Evolutionary conservation across 2,888 invertebrate species (phyloP).

Genomic region (Acleris holmiana): DNA sequence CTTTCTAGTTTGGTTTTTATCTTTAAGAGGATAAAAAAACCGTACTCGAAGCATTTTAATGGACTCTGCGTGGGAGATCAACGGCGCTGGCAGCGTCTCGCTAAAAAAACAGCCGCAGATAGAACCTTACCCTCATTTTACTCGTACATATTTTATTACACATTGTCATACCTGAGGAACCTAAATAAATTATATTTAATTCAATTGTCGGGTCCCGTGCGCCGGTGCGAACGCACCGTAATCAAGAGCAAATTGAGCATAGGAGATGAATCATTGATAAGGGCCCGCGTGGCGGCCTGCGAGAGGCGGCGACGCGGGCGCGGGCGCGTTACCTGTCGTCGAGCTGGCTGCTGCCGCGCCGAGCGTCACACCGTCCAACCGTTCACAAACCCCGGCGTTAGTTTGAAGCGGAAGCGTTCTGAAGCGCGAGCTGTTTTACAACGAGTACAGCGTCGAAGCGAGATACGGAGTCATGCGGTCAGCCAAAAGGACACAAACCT

Average conservation of each 20-base stretch:
- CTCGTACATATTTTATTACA: slow-evolving; percentile 9
- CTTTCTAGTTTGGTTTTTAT: background rate
- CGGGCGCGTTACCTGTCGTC: slow-evolving; percentile 38
- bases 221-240: slow-evolving; percentile 24
- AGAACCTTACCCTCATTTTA: slow-evolving; percentile 3
- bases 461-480: slow-evolving; percentile 85
- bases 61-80: background rate
- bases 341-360: slow-evolving; percentile 39
- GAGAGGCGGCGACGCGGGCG: slow-evolving; percentile 51
- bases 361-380: slow-evolving; percentile 43
- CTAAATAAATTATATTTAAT: slow-evolving; percentile 20
- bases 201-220: slow-evolving; percentile 15
- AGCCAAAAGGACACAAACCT: slow-evolving; percentile 85
- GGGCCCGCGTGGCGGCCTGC: slow-evolving; percentile 58
- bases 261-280: slow-evolving; percentile 59
- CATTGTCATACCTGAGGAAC: slow-evolving; percentile 6
- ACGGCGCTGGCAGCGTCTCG: background rate
- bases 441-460: slow-evolving; percentile 83
- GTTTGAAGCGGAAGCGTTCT: slow-evolving; percentile 68
- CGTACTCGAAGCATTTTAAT: no score
- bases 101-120: background rate
- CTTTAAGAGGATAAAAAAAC: no score
- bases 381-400: slow-evolving; percentile 64
- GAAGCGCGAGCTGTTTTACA: slow-evolving; percentile 80
- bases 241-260: slow-evolving; percentile 53